Conservation (phyloP, 2,113 vertebrate genomes). For the Lepus europaeus region DNA sequence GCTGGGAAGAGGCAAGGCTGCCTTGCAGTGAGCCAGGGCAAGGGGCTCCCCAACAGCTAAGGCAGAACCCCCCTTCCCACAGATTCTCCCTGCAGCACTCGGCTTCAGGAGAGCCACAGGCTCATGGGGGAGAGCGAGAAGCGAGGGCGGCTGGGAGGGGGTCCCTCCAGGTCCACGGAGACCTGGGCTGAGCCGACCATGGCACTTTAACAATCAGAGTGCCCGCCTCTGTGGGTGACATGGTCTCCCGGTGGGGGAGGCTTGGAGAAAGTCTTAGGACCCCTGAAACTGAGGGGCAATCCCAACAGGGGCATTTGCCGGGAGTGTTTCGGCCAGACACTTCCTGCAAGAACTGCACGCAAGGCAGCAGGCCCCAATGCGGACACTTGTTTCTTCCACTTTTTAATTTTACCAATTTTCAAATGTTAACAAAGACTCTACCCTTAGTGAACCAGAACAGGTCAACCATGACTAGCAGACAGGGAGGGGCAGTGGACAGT, state of each 20-base stretch:
- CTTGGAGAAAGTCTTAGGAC: background rate
- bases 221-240: background rate
- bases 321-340: background rate
- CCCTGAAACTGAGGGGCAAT: background rate
- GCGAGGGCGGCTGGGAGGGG: background rate
- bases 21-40: background rate
- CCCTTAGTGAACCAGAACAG: background rate
- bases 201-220: background rate
- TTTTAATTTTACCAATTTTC: background rate
- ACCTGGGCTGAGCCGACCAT: background rate
- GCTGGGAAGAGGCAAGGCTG: background rate
- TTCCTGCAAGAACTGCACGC: background rate
- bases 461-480: background rate
- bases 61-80: background rate
- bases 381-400: no score
- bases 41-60: background rate
- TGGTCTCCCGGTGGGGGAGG: background rate
- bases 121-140: no score
- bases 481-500: background rate
- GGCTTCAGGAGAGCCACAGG: background rate
- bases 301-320: background rate
- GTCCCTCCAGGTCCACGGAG: background rate
- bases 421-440: background rate
- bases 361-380: no score
- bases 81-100: accelerated